A percentile compares a stretch with the other conserved stretches of the same genome.
Conservation (phyloP, 2,888 invertebrate species). For the Allacma fusca region DNA sequence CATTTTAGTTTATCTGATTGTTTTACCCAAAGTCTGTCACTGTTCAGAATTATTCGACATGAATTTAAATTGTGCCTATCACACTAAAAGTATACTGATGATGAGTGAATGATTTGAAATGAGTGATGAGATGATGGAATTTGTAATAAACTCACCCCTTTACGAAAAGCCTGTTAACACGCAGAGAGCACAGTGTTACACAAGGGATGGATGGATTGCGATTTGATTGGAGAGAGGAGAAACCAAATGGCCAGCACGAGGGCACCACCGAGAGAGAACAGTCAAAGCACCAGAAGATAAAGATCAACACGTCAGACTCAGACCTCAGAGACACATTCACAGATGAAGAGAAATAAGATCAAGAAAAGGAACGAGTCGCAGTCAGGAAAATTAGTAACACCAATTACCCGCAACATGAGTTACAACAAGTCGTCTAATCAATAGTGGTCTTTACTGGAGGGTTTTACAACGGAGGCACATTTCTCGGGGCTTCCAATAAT, state of each 20-base stretch:
- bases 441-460: conserved; percentile 12
- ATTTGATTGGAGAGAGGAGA: conserved; percentile 57
- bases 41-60: background rate
- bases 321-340: conserved; percentile 56
- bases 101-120: conserved; percentile 43
- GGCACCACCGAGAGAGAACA: conserved; percentile 62
- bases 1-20: background rate
- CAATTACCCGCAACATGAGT: conserved; percentile 21
- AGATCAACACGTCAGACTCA: conserved; percentile 58
- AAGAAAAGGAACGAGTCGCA: conserved; percentile 41
- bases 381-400: conserved; percentile 39
- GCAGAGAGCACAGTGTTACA: conserved; percentile 58
- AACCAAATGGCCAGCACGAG: conserved; percentile 62
- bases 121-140: conserved; percentile 45
- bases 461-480: conserved; percentile 6
- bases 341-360: conserved; percentile 36
- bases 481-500: background rate
- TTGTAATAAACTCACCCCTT: conserved; percentile 61
- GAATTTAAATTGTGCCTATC: background rate
- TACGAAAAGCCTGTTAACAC: conserved; percentile 62
- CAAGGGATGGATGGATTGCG: conserved; percentile 56
- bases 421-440: conserved; percentile 14
- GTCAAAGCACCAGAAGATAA: conserved; percentile 62
- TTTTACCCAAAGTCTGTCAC: background rate
- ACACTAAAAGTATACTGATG: conserved; percentile 8